Evolutionary conservation across 2,797 vertebrate species (phyloP), one percentile per base, ranked within the genome.

Genomic region (Syncerus caffer): DNA sequence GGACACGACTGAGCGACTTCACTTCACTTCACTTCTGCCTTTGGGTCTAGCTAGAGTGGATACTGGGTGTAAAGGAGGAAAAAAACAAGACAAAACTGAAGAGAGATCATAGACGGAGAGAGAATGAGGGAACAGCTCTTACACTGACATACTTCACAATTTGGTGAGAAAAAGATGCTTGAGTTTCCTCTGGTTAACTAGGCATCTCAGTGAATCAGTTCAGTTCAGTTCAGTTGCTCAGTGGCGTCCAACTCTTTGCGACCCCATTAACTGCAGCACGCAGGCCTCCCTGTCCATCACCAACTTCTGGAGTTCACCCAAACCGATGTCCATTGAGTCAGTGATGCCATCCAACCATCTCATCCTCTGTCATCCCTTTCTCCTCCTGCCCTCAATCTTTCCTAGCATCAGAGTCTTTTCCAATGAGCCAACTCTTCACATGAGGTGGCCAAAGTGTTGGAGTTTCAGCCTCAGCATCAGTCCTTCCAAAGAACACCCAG

Each of bases 341-440:
- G 9, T 64, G n/a, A 67, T 34, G 17, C n/a, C n/a, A 21, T 67
- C n/a, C 9, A 67, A 10, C n/a, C 64, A 34, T 67, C 4, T 67
- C 64, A 67, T 34, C 64, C n/a, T 34, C n/a, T 67, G 64, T 11
- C 17, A 4, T 6, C n/a, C 17, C 17, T n/a, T 67, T 67, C n/a
- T 67, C 64, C 64, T 34, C 17, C 9, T 67, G 64, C n/a, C 64
- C 9, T 3, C 64, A 67, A 67, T 34, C 17, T 1, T 3, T 34
- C n/a, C 64, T 17, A 67, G 64, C 4, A 34, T 21, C n/a, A 34
- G 2, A 4, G 9, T 67, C 64, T 67, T 67, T 64, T 64, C 7
- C 0, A 67, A 34, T 34, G 17, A 67, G n/a, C 34, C n/a, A 34
- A 2, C 5, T 34, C n/a, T 11, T 34, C 0, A 0, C n/a, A 19